Evolutionary conservation across 1,140 invertebrate species (phyloP).

Genomic region (Lepidotrigona ventralis): DNA sequence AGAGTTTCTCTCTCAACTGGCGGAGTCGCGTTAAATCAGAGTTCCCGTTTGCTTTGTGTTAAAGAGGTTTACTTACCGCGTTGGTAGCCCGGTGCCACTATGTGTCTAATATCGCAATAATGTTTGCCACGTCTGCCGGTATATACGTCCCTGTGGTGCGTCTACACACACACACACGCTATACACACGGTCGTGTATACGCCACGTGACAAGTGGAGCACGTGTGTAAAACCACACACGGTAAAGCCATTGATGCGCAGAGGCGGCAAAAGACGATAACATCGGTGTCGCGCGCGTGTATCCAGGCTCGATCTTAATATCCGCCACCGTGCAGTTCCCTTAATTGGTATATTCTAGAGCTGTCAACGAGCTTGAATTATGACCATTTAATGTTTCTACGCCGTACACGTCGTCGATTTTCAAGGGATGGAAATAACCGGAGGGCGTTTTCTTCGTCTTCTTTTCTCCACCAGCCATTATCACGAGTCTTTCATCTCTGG

Average conservation of each 20-base stretch:
- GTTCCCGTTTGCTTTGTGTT: constrained; percentile 44
- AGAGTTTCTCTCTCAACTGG: neutral
- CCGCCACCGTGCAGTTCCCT: constrained; percentile 39
- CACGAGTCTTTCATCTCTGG: neutral
- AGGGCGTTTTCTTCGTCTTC: neutral
- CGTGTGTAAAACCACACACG: constrained; percentile 40
- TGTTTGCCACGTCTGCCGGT: constrained; percentile 14
- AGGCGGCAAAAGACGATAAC: constrained; percentile 34
- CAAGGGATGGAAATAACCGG: neutral
- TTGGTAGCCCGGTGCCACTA: neutral
- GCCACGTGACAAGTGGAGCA: neutral
- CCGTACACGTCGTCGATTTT: constrained; percentile 7
- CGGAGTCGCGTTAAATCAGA: constrained; percentile 23
- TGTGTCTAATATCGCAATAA: constrained; percentile 47
- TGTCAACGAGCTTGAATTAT: constrained; percentile 59
- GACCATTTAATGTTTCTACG: constrained; percentile 54
- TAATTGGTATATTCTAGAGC: constrained; percentile 63
- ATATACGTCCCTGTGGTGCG: constrained; percentile 1
- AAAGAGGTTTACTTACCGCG: constrained; percentile 39
- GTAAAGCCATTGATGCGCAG: constrained; percentile 34
- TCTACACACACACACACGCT: neutral
- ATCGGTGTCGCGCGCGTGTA: constrained; percentile 27
- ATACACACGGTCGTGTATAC: neutral
- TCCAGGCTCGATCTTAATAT: constrained; percentile 59
- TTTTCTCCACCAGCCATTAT: neutral